phyloP scores from a whole-genome alignment of 2,113 vertebrate species.

The Polyodon spathula region DNA sequence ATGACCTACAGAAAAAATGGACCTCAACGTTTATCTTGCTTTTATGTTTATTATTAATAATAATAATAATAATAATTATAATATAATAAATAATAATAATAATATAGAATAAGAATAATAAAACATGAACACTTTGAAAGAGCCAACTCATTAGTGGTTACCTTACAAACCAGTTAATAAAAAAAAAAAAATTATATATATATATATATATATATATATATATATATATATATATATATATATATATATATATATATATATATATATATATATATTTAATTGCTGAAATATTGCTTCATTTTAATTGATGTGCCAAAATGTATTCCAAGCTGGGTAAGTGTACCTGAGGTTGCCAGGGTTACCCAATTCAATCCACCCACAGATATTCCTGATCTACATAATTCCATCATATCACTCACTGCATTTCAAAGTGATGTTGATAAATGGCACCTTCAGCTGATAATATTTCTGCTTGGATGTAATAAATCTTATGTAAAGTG shows the following conservation, averaged over 20 bases:
- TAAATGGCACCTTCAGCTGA: slow-evolving; percentile 84
- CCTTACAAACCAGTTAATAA: slow-evolving; percentile 27
- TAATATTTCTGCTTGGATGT: slow-evolving; percentile 93
- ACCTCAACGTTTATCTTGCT: not conserved
- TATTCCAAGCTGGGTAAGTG: slow-evolving; percentile 54
- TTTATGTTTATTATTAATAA: not conserved
- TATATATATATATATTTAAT: slow-evolving; percentile 12
- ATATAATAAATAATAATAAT: too few relatives aligned
- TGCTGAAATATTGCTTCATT: slow-evolving; percentile 20
- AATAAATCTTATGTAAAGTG: slow-evolving; percentile 86
- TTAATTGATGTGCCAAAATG: slow-evolving; percentile 39
- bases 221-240: too few relatives aligned
- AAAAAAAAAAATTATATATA: too few relatives aligned
- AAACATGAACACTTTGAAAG: not conserved
- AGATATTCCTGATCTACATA: slow-evolving; percentile 93
- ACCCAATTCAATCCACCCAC: slow-evolving; percentile 86
- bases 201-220: too few relatives aligned
- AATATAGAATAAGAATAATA: not conserved
- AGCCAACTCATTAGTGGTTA: slow-evolving; percentile 20
- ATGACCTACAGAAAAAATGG: not conserved
- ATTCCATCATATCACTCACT: slow-evolving; percentile 87
- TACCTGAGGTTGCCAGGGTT: slow-evolving; percentile 97
- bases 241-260: too few relatives aligned
- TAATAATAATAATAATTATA: too few relatives aligned
- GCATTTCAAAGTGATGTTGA: slow-evolving; percentile 79